Conservation (phyloP, 2,888 invertebrate species). For the Mantis religiosa region DNA sequence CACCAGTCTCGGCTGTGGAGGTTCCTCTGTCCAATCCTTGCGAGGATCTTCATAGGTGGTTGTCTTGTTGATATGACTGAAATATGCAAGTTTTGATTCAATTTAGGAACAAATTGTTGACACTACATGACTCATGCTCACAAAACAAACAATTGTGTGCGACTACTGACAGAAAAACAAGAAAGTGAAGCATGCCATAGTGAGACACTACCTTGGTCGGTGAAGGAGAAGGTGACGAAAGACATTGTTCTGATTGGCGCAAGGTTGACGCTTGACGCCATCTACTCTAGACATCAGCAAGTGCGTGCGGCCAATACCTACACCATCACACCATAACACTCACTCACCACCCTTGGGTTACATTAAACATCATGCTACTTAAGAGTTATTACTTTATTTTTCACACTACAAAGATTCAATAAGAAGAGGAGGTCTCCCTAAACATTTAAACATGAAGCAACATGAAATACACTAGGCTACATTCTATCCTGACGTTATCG, state of each 20-base stretch:
- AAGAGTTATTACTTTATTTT: neutral
- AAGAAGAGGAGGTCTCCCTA: neutral
- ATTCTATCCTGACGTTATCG: neutral
- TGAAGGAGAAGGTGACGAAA: slow-evolving; percentile 31
- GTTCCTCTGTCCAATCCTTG: slow-evolving; percentile 59
- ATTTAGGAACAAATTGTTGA: too few relatives aligned
- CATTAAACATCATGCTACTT: neutral
- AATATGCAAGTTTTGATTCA: slow-evolving; percentile 32
- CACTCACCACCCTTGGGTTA: neutral
- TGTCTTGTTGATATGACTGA: slow-evolving; percentile 78
- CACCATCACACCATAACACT: slow-evolving; percentile 15
- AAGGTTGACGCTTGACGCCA: slow-evolving; percentile 24
- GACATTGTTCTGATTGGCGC: slow-evolving; percentile 28
- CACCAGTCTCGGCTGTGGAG: slow-evolving; percentile 75
- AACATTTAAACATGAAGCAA: neutral
- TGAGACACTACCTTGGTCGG: slow-evolving; percentile 28
- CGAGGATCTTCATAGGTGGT: slow-evolving; percentile 86
- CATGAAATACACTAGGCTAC: neutral
- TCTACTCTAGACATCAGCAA: slow-evolving; percentile 30
- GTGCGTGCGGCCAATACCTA: slow-evolving; percentile 24
- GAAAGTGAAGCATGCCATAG: neutral
- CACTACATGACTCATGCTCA: neutral
- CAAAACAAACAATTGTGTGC: neutral
- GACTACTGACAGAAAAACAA: neutral
- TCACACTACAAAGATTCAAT: neutral